These are phyloP conservation scores for Pygmarrhopalites habei DNA, from an alignment of 1,140 invertebrate species.

Conservation along the genomic window DNA sequence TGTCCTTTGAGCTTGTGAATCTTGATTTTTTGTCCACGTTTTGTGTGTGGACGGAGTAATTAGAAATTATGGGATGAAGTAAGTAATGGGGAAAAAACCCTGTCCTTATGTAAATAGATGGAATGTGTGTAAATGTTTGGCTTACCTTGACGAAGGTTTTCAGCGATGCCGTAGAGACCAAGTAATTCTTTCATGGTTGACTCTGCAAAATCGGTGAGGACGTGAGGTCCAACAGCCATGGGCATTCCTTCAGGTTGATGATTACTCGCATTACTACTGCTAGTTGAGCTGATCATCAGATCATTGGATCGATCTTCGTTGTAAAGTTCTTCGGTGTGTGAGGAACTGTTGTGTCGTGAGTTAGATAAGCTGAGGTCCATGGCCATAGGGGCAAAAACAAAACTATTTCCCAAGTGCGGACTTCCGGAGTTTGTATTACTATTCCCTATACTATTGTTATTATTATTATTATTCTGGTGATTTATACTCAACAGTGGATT, in stretches of 20 bases:
- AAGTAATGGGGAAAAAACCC: too few species aligned
- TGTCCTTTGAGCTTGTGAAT: too few species aligned
- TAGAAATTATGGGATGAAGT: too few species aligned
- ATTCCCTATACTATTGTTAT: conserved; percentile 3
- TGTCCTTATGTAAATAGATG: too few species aligned
- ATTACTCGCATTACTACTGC: conserved; percentile 19
- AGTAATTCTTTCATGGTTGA: conserved; percentile 66
- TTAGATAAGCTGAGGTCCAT: conserved; percentile 28
- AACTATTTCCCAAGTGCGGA: conserved; percentile 1
- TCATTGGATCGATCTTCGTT: conserved; percentile 22
- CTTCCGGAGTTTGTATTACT: not conserved
- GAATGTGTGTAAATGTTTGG: too few species aligned
- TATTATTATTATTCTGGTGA: conserved; percentile 23
- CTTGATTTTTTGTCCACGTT: too few species aligned
- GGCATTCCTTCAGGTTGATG: conserved; percentile 6
- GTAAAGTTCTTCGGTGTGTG: conserved; percentile 13
- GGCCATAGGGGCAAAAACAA: conserved; percentile 13
- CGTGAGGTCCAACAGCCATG: conserved; percentile 28
- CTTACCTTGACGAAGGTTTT: conserved; percentile 39
- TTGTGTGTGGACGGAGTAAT: too few species aligned
- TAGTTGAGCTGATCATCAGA: conserved; percentile 19
- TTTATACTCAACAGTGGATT: conserved; percentile 18
- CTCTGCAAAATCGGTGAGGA: conserved; percentile 62
- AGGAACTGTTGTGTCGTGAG: conserved; percentile 6
- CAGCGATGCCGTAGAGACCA: conserved; percentile 55